A percentile compares a stretch with the other conserved stretches of the same genome.
These are phyloP conservation scores for Anas bahamensis DNA, from an alignment of 2,797 vertebrate species.

Conservation along the genomic window DNA sequence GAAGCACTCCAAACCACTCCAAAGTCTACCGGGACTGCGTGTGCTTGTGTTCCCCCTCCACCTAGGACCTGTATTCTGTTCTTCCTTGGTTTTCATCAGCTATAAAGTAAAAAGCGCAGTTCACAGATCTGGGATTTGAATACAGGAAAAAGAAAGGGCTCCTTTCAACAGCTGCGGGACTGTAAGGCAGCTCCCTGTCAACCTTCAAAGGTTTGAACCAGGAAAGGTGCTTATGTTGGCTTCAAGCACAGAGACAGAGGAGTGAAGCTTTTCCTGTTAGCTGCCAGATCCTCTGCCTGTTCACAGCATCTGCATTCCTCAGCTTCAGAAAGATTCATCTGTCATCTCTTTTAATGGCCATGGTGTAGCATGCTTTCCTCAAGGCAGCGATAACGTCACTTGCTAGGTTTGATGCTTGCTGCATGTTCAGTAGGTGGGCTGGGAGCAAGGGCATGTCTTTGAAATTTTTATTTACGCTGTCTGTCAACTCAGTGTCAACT, in stretches of 20 bases:
- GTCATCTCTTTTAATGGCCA: background rate
- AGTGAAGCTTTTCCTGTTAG: background rate
- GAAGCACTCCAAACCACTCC: background rate
- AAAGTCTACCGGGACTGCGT: background rate
- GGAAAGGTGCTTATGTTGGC: background rate
- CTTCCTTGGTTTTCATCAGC: background rate
- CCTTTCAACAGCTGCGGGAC: background rate
- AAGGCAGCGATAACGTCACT: background rate
- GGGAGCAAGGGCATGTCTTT: background rate
- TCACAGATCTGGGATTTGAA: background rate
- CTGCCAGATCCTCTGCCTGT: background rate
- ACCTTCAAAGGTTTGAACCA: constrained; percentile 20
- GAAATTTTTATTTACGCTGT: background rate
- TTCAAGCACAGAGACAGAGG: background rate
- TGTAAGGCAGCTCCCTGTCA: background rate
- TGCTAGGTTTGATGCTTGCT: background rate
- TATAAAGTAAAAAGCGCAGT: background rate
- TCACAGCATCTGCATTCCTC: background rate
- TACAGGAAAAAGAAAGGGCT: constrained; percentile 4
- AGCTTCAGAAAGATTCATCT: background rate
- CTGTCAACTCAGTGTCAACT: background rate
- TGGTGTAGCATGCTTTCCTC: background rate
- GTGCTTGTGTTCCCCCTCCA: background rate
- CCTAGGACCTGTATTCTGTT: background rate
- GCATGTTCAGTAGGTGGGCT: background rate